A percentile compares a stretch with the other conserved stretches of the same genome.
phyloP scores from a whole-genome alignment of 2,888 invertebrate genomes.

The Tenthredo mesomela region DNA sequence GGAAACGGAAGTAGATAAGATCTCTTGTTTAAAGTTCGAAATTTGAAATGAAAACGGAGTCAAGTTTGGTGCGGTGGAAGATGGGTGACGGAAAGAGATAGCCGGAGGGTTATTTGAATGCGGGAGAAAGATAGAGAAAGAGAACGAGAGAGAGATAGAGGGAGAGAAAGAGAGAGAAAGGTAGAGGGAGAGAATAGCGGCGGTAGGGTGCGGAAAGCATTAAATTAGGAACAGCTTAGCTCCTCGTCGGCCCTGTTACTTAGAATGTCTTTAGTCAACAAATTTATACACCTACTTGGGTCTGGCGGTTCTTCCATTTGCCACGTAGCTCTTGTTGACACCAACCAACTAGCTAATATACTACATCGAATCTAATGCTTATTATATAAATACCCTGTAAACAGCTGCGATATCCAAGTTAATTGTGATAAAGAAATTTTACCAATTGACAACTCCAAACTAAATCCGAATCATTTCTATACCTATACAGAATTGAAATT shows the following conservation, averaged over 20 bases:
- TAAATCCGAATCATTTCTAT: neutral
- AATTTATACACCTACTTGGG: constrained; percentile 53
- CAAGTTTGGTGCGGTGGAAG: constrained; percentile 46
- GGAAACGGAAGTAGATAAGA: constrained; percentile 57
- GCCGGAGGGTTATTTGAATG: constrained; percentile 22
- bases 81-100: constrained; percentile 38
- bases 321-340: constrained; percentile 48
- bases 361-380: neutral
- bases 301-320: constrained; percentile 48
- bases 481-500: neutral
- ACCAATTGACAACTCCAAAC: neutral
- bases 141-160: constrained; percentile 1
- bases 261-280: constrained; percentile 55
- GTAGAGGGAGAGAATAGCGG: constrained; percentile 43
- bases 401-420: neutral
- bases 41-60: constrained; percentile 62
- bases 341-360: constrained; percentile 22
- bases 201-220: constrained; percentile 54
- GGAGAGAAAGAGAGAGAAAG: constrained; percentile 16
- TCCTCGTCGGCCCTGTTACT: constrained; percentile 56
- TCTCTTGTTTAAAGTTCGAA: constrained; percentile 67
- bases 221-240: constrained; percentile 58
- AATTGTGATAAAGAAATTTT: neutral
- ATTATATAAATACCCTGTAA: constrained; percentile 14
- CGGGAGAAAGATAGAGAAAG: constrained; percentile 11